phyloP scores from a whole-genome alignment of 1,140 invertebrate genomes.

The Oryctes rhinoceros region DNA sequence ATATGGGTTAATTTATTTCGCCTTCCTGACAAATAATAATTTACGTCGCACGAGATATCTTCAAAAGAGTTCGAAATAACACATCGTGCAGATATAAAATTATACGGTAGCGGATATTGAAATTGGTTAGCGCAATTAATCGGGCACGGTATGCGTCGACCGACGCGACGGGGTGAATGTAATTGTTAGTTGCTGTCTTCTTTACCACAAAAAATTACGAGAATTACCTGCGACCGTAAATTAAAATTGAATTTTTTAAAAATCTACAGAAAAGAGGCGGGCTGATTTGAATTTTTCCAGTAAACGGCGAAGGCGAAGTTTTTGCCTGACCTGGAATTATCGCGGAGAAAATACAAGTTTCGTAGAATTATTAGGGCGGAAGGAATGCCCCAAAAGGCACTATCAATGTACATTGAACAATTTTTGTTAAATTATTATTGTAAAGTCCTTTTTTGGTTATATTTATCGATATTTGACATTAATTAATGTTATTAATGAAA shows the following conservation, averaged over 20 bases:
- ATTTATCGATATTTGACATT: too few species aligned
- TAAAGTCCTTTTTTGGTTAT: too few species aligned
- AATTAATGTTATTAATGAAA: too few species aligned
- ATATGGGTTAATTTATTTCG: constrained; percentile 29
- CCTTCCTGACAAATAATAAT: constrained; percentile 26
- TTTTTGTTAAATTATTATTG: not conserved
- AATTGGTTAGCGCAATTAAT: not conserved
- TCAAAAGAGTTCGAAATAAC: constrained; percentile 7
- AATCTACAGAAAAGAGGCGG: not conserved
- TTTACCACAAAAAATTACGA: not conserved
- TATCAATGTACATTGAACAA: not conserved
- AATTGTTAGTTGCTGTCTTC: not conserved
- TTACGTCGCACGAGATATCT: not conserved
- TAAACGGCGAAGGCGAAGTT: not conserved
- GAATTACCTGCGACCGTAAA: not conserved
- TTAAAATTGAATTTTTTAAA: not conserved
- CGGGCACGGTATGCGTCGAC: not conserved
- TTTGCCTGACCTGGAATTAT: not conserved
- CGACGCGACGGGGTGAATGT: not conserved
- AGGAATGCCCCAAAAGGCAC: not conserved
- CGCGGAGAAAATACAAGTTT: not conserved
- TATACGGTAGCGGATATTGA: constrained; percentile 20
- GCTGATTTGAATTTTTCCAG: not conserved
- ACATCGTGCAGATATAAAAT: constrained; percentile 2
- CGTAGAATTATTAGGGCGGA: not conserved